A percentile compares a stretch with the other conserved stretches of the same genome.
phyloP scores from a whole-genome alignment of 2,113 vertebrate species.

The Chascanopsetta lugubris region DNA sequence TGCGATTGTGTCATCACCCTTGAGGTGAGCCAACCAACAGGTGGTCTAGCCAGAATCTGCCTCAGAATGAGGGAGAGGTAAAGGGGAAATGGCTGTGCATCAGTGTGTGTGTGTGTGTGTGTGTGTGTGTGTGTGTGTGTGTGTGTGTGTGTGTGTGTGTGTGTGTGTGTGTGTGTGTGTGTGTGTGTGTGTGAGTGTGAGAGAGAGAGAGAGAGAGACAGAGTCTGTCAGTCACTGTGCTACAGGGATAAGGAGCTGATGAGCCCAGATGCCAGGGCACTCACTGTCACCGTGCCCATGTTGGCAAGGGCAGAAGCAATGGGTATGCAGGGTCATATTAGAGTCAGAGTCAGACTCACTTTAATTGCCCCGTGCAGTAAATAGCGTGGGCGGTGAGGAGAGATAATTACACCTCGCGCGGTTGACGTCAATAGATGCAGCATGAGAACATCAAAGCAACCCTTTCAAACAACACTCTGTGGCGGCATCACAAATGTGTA shows the following conservation, averaged over 20 bases:
- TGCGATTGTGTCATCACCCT: neutral
- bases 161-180: slow-evolving; percentile 4
- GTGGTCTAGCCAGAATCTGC: neutral
- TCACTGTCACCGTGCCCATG: slow-evolving; percentile 25
- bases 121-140: neutral
- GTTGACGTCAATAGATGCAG: slow-evolving; percentile 13
- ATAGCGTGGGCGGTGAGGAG: slow-evolving; percentile 12
- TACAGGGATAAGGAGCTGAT: slow-evolving; percentile 12
- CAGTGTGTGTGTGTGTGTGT: neutral
- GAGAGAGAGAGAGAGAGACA: too few relatives aligned
- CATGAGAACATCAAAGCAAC: slow-evolving; percentile 7
- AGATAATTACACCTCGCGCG: slow-evolving; percentile 46
- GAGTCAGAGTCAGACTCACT: slow-evolving; percentile 39
- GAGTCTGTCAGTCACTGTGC: slow-evolving; percentile 36
- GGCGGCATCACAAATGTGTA: neutral
- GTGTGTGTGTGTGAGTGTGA: neutral
- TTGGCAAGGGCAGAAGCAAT: slow-evolving; percentile 24
- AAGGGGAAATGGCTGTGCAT: neutral
- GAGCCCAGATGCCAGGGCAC: slow-evolving; percentile 23
- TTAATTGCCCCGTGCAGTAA: slow-evolving; percentile 50
- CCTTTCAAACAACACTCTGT: slow-evolving; percentile 24
- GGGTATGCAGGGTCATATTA: slow-evolving; percentile 36
- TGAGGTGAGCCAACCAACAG: neutral
- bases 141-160: neutral
- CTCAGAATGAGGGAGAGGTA: slow-evolving; percentile 5